A percentile compares a stretch with the other conserved stretches of the same genome.
Evolutionary conservation across 2,888 invertebrate genomes (phyloP).

Genomic region (Drosophila pseudotalamancana): DNA sequence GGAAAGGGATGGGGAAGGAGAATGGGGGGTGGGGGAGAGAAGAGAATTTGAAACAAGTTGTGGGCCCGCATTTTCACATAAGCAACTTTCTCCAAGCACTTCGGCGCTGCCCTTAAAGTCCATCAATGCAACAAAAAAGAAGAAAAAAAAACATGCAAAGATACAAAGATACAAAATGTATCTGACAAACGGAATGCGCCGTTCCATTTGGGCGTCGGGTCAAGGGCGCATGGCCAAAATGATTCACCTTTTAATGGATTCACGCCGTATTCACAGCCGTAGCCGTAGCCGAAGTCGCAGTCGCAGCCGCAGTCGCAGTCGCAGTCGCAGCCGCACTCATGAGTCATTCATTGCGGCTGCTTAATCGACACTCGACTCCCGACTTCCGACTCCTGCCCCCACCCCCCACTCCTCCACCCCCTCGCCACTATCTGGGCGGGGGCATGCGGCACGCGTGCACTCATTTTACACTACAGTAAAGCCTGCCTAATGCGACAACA

Average conservation of each 20-base stretch:
- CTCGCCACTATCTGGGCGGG: neutral
- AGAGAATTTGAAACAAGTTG: conserved; percentile 14
- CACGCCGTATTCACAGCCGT: conserved; percentile 3
- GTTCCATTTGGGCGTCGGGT: conserved; percentile 36
- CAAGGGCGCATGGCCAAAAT: conserved; percentile 42
- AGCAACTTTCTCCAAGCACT: conserved; percentile 41
- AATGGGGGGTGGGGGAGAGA: neutral
- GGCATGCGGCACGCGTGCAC: conserved; percentile 32
- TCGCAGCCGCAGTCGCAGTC: too few relatives aligned
- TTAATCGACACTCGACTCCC: neutral
- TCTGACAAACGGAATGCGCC: conserved; percentile 17
- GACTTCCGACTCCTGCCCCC: neutral
- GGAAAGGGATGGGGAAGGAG: fast-evolving
- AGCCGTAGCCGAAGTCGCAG: too few relatives aligned
- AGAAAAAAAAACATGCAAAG: conserved; percentile 16
- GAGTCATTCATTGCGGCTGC: conserved; percentile 31
- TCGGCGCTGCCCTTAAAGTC: conserved; percentile 47
- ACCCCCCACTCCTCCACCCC: neutral
- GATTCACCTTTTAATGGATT: conserved; percentile 59
- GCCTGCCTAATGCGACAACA: too few relatives aligned
- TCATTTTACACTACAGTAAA: conserved; percentile 30
- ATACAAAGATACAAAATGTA: conserved; percentile 31
- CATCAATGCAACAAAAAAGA: conserved; percentile 13
- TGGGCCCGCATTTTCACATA: conserved; percentile 24
- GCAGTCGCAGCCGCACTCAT: too few relatives aligned